phyloP scores from a whole-genome alignment of 2,797 vertebrate species.

The Loriculus beryllinus region DNA sequence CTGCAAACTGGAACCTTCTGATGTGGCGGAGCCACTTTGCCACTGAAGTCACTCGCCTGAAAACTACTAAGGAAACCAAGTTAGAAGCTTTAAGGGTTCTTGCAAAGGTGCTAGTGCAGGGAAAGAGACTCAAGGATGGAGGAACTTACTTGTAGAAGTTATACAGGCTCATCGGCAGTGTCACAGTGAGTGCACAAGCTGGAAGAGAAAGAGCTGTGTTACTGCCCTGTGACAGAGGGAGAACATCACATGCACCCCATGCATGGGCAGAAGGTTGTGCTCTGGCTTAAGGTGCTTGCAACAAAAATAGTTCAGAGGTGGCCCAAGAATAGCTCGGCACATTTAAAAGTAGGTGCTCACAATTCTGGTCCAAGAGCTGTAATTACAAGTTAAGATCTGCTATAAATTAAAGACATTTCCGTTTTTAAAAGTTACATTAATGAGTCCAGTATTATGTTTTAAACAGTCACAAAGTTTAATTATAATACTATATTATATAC shows the following conservation, averaged over 20 bases:
- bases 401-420: not conserved
- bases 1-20: not conserved
- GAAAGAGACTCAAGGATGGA: not conserved
- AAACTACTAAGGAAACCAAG: not conserved
- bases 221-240: not conserved
- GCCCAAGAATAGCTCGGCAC: not conserved
- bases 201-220: slow-evolving; percentile 46
- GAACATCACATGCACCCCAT: not conserved
- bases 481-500: not conserved
- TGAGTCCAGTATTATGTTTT: not conserved
- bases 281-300: not conserved
- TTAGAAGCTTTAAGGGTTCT: not conserved
- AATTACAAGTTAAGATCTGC: not conserved
- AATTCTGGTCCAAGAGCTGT: not conserved
- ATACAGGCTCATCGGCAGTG: slow-evolving; percentile 94
- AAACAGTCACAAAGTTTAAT: not conserved
- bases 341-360: not conserved
- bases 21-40: not conserved
- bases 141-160: slow-evolving; percentile 90
- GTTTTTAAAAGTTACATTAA: not conserved
- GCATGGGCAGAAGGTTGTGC: fast-evolving
- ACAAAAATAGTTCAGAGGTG: not conserved
- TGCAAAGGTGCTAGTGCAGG: not conserved
- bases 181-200: slow-evolving; percentile 92
- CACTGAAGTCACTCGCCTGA: fast-evolving